phyloP scores from a whole-genome alignment of 1,140 invertebrate genomes.

The Saccostrea glomerata region DNA sequence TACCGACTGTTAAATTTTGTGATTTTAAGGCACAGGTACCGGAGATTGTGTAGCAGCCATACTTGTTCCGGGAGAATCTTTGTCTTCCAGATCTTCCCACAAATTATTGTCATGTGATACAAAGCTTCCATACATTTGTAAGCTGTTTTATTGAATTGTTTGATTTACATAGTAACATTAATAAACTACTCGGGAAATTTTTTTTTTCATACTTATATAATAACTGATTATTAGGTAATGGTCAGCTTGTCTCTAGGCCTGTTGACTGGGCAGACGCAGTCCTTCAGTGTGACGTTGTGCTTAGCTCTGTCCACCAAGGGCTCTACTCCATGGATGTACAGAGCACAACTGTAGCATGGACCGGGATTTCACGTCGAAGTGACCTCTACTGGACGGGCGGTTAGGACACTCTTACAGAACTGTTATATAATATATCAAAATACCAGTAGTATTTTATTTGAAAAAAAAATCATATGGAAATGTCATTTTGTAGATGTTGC shows the following conservation, averaged over 20 bases:
- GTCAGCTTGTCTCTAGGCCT: neutral
- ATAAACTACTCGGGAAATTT: neutral
- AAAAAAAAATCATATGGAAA: neutral
- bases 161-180: neutral
- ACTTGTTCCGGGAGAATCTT: neutral
- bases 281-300: neutral
- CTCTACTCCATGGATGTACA: neutral
- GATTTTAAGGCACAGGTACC: neutral
- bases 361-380: neutral
- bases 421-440: neutral
- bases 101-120: neutral
- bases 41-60: neutral
- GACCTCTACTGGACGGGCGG: neutral
- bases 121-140: conserved; percentile 5
- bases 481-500: neutral
- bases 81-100: neutral
- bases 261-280: conserved; percentile 4
- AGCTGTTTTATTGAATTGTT: neutral
- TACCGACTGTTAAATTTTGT: neutral
- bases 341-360: neutral
- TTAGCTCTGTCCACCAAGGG: neutral
- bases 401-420: neutral
- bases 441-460: neutral
- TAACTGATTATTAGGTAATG: neutral
- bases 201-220: neutral